phyloP scores from a whole-genome alignment of 2,888 invertebrate genomes.

The Xanthia togata region DNA sequence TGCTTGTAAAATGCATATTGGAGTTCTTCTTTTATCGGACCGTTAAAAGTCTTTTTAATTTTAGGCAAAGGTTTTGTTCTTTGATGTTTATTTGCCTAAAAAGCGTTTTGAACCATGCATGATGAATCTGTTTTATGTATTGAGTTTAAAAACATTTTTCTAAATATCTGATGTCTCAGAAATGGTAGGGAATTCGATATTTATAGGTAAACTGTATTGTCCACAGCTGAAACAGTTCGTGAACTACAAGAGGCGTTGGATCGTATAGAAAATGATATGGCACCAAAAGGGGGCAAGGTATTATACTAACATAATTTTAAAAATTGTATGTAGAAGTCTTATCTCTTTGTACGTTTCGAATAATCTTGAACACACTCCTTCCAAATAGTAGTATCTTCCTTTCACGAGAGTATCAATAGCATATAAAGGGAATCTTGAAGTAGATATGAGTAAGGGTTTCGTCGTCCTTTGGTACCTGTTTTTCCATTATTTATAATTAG shows the following conservation, averaged over 20 bases:
- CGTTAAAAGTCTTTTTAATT: not conserved
- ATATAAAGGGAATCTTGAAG: not conserved
- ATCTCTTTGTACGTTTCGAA: not conserved
- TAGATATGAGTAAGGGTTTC: not conserved
- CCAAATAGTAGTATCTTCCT: not conserved
- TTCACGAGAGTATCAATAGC: not conserved
- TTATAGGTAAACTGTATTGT: slow-evolving; percentile 12
- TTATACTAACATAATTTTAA: no score
- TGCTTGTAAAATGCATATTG: not conserved
- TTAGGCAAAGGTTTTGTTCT: not conserved
- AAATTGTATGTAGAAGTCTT: not conserved
- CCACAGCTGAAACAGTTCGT: slow-evolving; percentile 81
- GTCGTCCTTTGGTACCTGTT: not conserved
- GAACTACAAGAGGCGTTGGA: slow-evolving; percentile 81
- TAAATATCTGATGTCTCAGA: not conserved
- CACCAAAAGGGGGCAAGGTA: slow-evolving; percentile 74
- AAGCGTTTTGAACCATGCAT: not conserved
- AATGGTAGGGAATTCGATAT: not conserved
- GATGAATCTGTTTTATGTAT: not conserved
- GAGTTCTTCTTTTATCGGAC: not conserved
- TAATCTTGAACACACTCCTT: not conserved
- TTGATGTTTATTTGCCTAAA: not conserved
- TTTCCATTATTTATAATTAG: not conserved
- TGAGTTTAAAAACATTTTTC: not conserved
- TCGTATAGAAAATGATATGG: slow-evolving; percentile 76